These are phyloP conservation scores for Andrena bucephala DNA, from an alignment of 2,888 invertebrate species.

Conservation along the genomic window DNA sequence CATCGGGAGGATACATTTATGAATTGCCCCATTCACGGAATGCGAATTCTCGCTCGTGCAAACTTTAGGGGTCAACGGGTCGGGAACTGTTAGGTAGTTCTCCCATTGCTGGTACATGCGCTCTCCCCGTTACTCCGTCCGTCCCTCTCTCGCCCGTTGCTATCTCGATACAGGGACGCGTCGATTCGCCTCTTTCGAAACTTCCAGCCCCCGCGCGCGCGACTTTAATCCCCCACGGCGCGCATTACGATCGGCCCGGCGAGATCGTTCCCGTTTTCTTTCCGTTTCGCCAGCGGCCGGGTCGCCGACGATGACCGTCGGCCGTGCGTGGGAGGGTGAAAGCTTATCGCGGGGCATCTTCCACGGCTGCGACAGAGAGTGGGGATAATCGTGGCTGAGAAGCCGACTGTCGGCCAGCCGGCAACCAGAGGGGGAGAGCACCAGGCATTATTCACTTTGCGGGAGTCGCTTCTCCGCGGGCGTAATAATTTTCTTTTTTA, in stretches of 20 bases:
- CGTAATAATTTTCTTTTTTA: slow-evolving; percentile 76
- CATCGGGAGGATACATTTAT: slow-evolving; percentile 69
- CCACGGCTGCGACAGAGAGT: slow-evolving; percentile 70
- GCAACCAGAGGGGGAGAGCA: slow-evolving; percentile 33
- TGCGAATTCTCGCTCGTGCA: slow-evolving; percentile 72
- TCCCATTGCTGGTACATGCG: slow-evolving; percentile 59
- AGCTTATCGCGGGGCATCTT: slow-evolving; percentile 75
- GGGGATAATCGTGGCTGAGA: slow-evolving; percentile 63
- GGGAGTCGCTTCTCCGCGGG: slow-evolving; percentile 70
- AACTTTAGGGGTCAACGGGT: slow-evolving; percentile 74
- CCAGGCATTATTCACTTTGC: slow-evolving; percentile 74
- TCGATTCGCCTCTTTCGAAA: slow-evolving; percentile 56
- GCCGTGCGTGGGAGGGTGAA: slow-evolving; percentile 59
- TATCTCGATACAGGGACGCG: slow-evolving; percentile 34
- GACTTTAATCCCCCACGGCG: slow-evolving; percentile 52
- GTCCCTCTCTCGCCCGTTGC: slow-evolving; percentile 3
- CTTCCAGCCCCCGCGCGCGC: slow-evolving; percentile 41
- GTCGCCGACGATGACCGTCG: slow-evolving; percentile 31
- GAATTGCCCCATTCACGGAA: slow-evolving; percentile 73
- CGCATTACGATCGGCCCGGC: too few relatives aligned
- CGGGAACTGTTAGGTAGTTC: slow-evolving; percentile 71
- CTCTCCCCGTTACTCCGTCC: slow-evolving; percentile 48
- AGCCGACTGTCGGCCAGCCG: slow-evolving; percentile 38
- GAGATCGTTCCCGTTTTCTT: slow-evolving; percentile 33
- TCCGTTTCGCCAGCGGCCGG: slow-evolving; percentile 12